Evolutionary conservation across 1,140 invertebrate genomes (phyloP), one percentile per base, ranked within the genome.

Genomic region (Mamestra configurata): DNA sequence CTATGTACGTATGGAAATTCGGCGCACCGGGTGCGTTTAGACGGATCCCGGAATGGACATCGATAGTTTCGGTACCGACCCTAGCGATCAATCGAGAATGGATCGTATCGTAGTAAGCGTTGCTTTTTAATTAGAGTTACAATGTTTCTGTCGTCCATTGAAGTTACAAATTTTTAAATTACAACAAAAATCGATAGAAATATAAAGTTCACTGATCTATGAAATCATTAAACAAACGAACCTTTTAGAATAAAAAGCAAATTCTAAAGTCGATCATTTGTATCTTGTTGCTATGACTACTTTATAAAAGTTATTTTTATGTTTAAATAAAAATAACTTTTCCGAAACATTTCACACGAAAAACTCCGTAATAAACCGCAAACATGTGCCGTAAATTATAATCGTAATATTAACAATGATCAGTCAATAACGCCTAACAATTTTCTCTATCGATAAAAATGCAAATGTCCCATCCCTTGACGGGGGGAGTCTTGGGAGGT

Each of bases 371-470:
- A 31, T 57, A 24, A 2, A 66, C 40, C 37, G 27, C 31, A 53
- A 37, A 68, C 37, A 43, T n/a, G 27, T 35, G 27, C 40, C 11
- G 5, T 27, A 15, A 76, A 64, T 64, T 64, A 76, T 76, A 76
- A 76, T 76, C 73, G 73, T 40, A 55, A 77, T 77, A 77, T 77
- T 46, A 68, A 77, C 37, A 77, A 77, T 77, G 35, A 77, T 77
- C 75, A 66, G 43, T 77, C 59, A 77, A 55, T 77, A 53, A 15
- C 46, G 61, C 68, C 46, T 66, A 22, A 76, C 73, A 76, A 76
- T 76, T 76, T 70, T 64, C 73, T 83, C 83, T 89, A 89, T 93
- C 90, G 86, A 93, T 91, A 92, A 91, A 93, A 91, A 93, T 92
- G 89, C 88, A 88, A 92, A 92, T 90, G 79, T 79, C 82, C 64